phyloP scores from a whole-genome alignment of 2,113 vertebrate species.

The Notothenia rossii region DNA sequence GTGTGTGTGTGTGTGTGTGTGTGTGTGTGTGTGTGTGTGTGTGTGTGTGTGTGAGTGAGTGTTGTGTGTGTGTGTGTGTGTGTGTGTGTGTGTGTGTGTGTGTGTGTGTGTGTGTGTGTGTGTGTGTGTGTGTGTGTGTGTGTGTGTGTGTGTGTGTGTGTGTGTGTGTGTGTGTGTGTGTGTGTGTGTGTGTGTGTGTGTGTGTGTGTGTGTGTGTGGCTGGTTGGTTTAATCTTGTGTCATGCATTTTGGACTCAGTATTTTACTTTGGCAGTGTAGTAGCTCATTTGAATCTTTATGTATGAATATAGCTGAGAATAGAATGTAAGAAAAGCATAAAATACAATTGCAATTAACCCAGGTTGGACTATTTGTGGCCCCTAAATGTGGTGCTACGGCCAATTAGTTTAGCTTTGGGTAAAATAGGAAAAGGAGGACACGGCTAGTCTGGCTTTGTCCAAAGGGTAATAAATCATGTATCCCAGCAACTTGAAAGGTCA shows the following conservation, averaged over 20 bases:
- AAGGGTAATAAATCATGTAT: background rate
- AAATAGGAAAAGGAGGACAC: background rate
- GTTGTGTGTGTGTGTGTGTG: background rate
- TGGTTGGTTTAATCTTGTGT: conserved; percentile 58
- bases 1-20: conserved; percentile 10
- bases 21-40: conserved; percentile 3
- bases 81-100: background rate
- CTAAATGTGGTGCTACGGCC: background rate
- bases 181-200: conserved; percentile 10
- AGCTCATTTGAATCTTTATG: conserved; percentile 38
- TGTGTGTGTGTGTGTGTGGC: conserved; percentile 12
- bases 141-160: conserved; percentile 1
- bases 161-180: conserved; percentile 4
- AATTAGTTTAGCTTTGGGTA: background rate
- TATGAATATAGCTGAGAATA: conserved; percentile 17
- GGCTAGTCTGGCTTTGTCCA: background rate
- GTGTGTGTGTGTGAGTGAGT: background rate
- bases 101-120: conserved; percentile 19
- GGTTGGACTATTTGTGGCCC: no score
- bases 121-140: conserved; percentile 4
- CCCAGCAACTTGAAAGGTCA: background rate
- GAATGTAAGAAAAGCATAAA: background rate
- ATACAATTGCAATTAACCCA: background rate
- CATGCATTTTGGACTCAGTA: conserved; percentile 51
- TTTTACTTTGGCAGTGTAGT: conserved; percentile 38